phyloP scores from a whole-genome alignment of 2,797 vertebrate species.

The Chiroxiphia lanceolata region DNA sequence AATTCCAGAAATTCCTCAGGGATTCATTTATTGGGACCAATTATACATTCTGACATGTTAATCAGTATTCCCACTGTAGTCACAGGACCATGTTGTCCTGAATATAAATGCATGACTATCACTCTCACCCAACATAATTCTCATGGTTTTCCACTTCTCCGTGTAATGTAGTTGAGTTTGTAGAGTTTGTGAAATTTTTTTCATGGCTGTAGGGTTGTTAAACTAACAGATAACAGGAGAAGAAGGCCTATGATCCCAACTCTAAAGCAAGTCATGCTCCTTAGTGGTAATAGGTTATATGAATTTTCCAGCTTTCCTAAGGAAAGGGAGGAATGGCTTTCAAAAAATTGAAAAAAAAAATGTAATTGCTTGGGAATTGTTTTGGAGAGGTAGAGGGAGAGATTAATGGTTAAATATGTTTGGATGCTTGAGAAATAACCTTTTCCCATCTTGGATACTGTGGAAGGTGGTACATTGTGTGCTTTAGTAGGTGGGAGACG shows the following conservation, averaged over 20 bases:
- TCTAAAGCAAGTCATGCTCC: background rate
- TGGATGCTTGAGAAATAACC: background rate
- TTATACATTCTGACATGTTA: background rate
- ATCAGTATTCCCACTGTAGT: background rate
- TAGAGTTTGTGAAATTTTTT: background rate
- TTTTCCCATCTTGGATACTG: background rate
- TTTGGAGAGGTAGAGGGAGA: background rate
- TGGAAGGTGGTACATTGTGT: background rate
- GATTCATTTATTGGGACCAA: background rate
- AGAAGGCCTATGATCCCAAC: background rate
- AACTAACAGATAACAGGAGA: background rate
- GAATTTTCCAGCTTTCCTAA: background rate
- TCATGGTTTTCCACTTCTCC: background rate
- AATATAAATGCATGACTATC: background rate
- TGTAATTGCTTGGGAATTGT: background rate
- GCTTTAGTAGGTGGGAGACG: background rate
- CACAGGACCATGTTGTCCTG: background rate
- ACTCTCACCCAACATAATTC: background rate
- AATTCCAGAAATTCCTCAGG: background rate
- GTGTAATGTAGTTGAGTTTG: background rate
- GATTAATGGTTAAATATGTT: background rate
- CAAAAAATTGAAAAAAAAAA: background rate
- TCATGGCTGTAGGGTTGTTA: background rate
- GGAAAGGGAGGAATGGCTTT: background rate
- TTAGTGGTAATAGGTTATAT: background rate